phyloP scores from a whole-genome alignment of 2,888 invertebrate species.

The Drosophila crucigera region DNA sequence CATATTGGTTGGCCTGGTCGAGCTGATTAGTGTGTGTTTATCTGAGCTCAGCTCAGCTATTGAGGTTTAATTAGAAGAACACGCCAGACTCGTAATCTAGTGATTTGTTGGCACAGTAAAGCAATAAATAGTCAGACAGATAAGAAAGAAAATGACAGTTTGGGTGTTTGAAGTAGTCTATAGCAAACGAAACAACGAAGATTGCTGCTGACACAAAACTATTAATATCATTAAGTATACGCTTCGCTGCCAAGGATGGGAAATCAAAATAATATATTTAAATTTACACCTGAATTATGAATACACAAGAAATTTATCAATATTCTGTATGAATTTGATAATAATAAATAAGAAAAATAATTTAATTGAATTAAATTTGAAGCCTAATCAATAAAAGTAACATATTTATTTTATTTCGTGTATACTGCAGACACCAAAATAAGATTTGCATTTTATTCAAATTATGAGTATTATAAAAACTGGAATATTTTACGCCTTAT shows the following conservation, averaged over 20 bases:
- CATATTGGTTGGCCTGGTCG: conserved; percentile 26
- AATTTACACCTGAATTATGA: neutral
- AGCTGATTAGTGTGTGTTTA: conserved; percentile 23
- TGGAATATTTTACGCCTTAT: neutral
- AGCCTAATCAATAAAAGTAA: neutral
- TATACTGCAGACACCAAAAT: neutral
- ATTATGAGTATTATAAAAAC: neutral
- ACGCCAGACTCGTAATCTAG: conserved; percentile 23
- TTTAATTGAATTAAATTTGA: neutral
- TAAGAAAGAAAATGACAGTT: conserved; percentile 18
- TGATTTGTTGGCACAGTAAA: conserved; percentile 40
- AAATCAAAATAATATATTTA: neutral
- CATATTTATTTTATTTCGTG: neutral
- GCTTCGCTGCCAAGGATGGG: neutral
- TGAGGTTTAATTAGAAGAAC: conserved; percentile 41
- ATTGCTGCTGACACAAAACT: neutral
- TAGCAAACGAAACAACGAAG: neutral
- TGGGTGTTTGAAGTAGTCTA: neutral
- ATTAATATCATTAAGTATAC: neutral
- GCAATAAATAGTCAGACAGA: conserved; percentile 41
- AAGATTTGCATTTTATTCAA: neutral
- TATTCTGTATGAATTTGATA: neutral
- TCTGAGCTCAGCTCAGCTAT: conserved; percentile 32
- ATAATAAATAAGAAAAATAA: neutral
- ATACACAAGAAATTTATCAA: neutral